These are phyloP conservation scores for Petrolisthes cinctipes DNA, from an alignment of 2,888 invertebrate genomes.

Conservation along the genomic window DNA sequence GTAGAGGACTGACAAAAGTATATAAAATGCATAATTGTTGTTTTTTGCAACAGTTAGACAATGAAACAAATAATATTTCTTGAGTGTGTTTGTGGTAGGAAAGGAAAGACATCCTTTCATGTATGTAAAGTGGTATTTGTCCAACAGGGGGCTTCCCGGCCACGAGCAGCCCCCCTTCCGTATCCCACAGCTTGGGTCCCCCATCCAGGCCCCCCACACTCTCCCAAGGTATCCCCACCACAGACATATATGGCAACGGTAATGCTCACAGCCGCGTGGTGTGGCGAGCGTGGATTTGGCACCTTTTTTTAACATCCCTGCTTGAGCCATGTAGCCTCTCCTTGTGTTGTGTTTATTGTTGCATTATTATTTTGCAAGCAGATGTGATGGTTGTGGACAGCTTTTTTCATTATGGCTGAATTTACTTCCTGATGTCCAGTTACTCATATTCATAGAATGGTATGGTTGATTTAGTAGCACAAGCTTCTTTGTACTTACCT, in stretches of 20 bases:
- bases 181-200: slow-evolving; percentile 56
- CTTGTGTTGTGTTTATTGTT: not conserved
- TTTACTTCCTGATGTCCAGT: not conserved
- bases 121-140: slow-evolving; percentile 29
- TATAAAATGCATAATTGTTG: no score
- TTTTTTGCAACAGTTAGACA: no score
- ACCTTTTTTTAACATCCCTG: not conserved
- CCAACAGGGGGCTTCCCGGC: slow-evolving; percentile 57
- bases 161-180: slow-evolving; percentile 59
- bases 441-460: not conserved
- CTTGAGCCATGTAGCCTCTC: slow-evolving; percentile 11
- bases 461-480: not conserved
- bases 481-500: no score
- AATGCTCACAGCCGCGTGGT: slow-evolving; percentile 35
- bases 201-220: slow-evolving; percentile 53
- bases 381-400: not conserved
- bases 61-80: no score
- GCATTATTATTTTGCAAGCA: not conserved
- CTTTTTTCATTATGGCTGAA: not conserved
- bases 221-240: slow-evolving; percentile 52
- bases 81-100: no score
- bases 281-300: slow-evolving; percentile 31
- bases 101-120: no score
- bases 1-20: no score
- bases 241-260: slow-evolving; percentile 40